Evolutionary conservation across 2,888 invertebrate species (phyloP).

Genomic region (Meiosimyza platycephala): DNA sequence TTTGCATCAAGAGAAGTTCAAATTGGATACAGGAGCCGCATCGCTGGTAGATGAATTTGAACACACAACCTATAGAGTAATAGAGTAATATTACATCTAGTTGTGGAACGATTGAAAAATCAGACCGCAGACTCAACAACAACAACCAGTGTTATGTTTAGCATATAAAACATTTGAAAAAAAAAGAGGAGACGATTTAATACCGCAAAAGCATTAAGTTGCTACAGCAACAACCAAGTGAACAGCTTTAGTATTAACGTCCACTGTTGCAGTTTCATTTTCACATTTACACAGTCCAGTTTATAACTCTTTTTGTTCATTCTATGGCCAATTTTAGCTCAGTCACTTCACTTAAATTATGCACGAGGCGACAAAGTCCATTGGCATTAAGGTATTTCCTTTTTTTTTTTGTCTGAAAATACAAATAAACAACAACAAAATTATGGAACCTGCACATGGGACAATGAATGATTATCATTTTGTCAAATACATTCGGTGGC

Average conservation of each 20-base stretch:
- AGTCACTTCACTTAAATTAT: conserved; percentile 16
- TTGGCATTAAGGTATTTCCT: not conserved
- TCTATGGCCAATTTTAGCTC: too few relatives aligned
- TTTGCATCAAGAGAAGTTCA: not conserved
- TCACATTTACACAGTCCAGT: too few relatives aligned
- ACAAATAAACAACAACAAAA: too few relatives aligned
- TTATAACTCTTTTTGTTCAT: too few relatives aligned
- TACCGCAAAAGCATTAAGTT: not conserved
- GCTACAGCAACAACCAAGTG: not conserved
- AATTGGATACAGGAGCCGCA: not conserved
- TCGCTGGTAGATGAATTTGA: not conserved
- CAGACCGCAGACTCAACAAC: conserved; percentile 9
- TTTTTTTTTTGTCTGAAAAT: too few relatives aligned
- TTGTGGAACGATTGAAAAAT: not conserved
- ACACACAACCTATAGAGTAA: not conserved
- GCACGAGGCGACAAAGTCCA: conserved; percentile 23
- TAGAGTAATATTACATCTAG: not conserved
- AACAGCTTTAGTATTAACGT: not conserved
- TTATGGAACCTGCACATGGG: too few relatives aligned
- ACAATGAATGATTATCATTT: too few relatives aligned
- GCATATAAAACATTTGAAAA: not conserved
- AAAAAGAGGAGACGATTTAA: not conserved
- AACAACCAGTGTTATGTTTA: not conserved
- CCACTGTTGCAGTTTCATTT: too few relatives aligned
- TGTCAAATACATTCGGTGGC: too few relatives aligned